These are phyloP conservation scores for Nephila pilipes DNA, from an alignment of 1,140 invertebrate genomes.

Conservation along the genomic window DNA sequence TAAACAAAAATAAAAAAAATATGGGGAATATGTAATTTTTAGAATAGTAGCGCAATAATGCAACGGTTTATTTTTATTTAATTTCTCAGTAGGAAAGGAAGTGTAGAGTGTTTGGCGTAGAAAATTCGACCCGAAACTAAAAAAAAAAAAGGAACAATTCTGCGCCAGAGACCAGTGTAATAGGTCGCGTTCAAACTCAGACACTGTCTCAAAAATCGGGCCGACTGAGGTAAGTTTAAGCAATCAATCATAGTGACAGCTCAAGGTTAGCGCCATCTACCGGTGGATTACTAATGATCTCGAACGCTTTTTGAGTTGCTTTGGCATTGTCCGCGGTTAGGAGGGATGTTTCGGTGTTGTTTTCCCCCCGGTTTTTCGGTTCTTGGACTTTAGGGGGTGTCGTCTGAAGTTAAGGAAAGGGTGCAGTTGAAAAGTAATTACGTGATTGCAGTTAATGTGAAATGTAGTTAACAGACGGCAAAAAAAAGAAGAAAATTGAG, in stretches of 20 bases:
- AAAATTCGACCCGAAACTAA: neutral
- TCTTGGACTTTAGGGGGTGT: neutral
- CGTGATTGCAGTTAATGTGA: neutral
- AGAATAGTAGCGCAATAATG: neutral
- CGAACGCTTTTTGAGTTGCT: neutral
- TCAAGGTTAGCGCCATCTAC: conserved; percentile 57
- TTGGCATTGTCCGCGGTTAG: neutral
- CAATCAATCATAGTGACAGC: conserved; percentile 53
- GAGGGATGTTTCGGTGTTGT: neutral
- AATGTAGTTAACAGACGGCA: neutral
- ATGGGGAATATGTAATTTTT: neutral
- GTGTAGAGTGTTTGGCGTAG: neutral
- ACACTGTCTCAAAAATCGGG: conserved; percentile 58
- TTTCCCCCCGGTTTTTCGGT: neutral
- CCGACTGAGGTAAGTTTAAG: conserved; percentile 34
- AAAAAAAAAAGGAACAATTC: neutral
- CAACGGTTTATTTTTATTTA: neutral
- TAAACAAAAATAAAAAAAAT: neutral
- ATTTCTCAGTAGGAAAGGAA: neutral
- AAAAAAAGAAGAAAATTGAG: neutral
- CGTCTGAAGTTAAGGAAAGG: neutral
- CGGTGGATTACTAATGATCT: neutral
- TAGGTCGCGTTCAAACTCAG: conserved; percentile 27
- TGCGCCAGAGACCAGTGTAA: neutral
- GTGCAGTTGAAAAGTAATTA: conserved; percentile 4